Base-by-base conservation (phyloP, 2,113 vertebrate genomes). In the Gambusia affinis region DNA sequence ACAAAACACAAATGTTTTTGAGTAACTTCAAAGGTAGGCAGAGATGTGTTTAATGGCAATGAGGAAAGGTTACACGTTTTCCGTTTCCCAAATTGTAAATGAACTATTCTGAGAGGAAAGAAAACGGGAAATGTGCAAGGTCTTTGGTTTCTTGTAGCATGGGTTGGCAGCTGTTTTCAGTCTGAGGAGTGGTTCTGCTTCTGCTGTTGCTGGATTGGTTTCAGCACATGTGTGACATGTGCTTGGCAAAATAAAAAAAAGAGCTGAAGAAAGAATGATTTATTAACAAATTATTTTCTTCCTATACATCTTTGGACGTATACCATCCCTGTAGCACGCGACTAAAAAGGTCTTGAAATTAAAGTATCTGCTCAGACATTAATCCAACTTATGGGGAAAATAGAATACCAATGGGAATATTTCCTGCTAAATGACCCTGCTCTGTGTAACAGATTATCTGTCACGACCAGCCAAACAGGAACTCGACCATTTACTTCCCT, bases 401-500 rank as follows among this genome's bases (percentile, higher is more conserved):
- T 30, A 27, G 11, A 54, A 76, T 39, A 12, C 10, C 12, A 14
- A 17, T 12, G 11, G 27, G 12, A 12, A 3, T 12, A 31, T 22
- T 2, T 7, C 22, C 28, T 28, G 17, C 22, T 62, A 11, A 70
- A 33, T 29, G 17, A 1, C 4, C 17, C 30, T 14, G 37, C 19
- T 64, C 19, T 73, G 35, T 42, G 31, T 12, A 39, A 5, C 24
- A 60, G 2, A 69, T 64, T 66, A 33, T 69, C 39, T 31, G 22
- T 17, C 11, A 60, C 64, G 19, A 64, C n/a, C 3, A 57, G 35
- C 67, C 65, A 76, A 67, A 82, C 44, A 51, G 60, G 30, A 74
- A 71, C 30, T 24, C 1, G 63, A 4, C 3, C 14, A 51, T 44
- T 12, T 44, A 31, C 42, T 44, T 74, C 61, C 37, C 64, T 63